phyloP scores from a whole-genome alignment of 2,888 invertebrate genomes.

The Chesias legatella region DNA sequence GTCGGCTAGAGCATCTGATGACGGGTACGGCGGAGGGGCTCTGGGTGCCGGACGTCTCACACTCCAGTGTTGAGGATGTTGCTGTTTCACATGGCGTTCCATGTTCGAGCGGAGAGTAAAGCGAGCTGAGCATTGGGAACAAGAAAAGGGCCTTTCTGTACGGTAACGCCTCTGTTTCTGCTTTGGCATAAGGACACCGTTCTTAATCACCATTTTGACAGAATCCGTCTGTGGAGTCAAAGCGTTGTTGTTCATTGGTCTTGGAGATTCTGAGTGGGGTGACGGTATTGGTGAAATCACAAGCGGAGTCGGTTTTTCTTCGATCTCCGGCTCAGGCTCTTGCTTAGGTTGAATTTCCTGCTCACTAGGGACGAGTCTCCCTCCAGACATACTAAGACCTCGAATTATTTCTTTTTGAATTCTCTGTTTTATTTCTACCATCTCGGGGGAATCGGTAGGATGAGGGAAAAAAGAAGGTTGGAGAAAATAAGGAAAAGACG shows the following conservation, averaged over 20 bases:
- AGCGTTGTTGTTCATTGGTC: slow-evolving; percentile 62
- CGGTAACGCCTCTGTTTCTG: slow-evolving; percentile 94
- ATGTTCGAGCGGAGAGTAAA: slow-evolving; percentile 96
- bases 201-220: slow-evolving; percentile 94
- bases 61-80: slow-evolving; percentile 94
- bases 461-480: slow-evolving; percentile 79
- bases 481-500: slow-evolving; percentile 84
- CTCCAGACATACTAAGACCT: slow-evolving; percentile 85
- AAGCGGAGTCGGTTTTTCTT: slow-evolving; percentile 70
- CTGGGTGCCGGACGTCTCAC: slow-evolving; percentile 83
- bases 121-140: slow-evolving; percentile 93
- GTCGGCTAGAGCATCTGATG: slow-evolving; percentile 56
- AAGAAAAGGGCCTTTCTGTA: slow-evolving; percentile 94
- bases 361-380: slow-evolving; percentile 78
- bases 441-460: slow-evolving; percentile 79
- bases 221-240: slow-evolving; percentile 79
- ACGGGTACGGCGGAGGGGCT: slow-evolving; percentile 64
- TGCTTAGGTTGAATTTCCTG: slow-evolving; percentile 57
- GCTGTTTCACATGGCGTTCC: slow-evolving; percentile 96
- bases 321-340: slow-evolving; percentile 75
- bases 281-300: slow-evolving; percentile 65
- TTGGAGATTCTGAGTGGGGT: slow-evolving; percentile 70
- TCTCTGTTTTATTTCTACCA: slow-evolving; percentile 85
- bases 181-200: slow-evolving; percentile 93
- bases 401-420: slow-evolving; percentile 83